Conservation (phyloP, 2,888 invertebrate genomes). For the Xanthia icteritia region DNA sequence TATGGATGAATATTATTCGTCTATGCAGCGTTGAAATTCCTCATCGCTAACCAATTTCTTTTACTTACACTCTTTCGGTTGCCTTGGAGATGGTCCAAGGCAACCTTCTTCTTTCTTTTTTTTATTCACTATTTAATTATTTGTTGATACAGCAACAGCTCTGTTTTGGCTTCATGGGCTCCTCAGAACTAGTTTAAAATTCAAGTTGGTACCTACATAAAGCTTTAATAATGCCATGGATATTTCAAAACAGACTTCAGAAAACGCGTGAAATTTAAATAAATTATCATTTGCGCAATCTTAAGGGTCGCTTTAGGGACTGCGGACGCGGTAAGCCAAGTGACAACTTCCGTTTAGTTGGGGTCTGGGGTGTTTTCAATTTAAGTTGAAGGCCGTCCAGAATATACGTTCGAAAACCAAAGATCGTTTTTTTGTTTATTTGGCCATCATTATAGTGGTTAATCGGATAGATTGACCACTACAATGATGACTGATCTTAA, state of each 20-base stretch:
- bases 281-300: constrained; percentile 10
- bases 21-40: constrained; percentile 46
- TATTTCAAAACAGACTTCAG: neutral
- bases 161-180: neutral
- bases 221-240: neutral
- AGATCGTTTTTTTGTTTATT: too few species aligned
- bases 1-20: neutral
- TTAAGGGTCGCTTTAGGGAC: neutral
- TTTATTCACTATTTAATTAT: neutral
- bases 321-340: neutral
- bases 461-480: too few species aligned
- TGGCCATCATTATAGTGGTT: too few species aligned
- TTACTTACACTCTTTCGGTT: constrained; percentile 42
- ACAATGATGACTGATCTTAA: too few species aligned
- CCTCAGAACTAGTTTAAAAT: neutral
- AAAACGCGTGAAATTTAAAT: neutral
- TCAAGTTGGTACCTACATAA: neutral
- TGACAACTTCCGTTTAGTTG: neutral
- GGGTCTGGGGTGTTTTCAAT: neutral
- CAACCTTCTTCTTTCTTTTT: too few species aligned
- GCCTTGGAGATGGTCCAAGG: too few species aligned
- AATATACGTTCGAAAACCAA: too few species aligned
- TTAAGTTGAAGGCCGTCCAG: neutral
- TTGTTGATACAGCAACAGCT: neutral
- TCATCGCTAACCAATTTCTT: constrained; percentile 56